A percentile compares a stretch with the other conserved stretches of the same genome.
Conservation (phyloP, 2,797 vertebrate genomes). For the Syngnathus acus region DNA sequence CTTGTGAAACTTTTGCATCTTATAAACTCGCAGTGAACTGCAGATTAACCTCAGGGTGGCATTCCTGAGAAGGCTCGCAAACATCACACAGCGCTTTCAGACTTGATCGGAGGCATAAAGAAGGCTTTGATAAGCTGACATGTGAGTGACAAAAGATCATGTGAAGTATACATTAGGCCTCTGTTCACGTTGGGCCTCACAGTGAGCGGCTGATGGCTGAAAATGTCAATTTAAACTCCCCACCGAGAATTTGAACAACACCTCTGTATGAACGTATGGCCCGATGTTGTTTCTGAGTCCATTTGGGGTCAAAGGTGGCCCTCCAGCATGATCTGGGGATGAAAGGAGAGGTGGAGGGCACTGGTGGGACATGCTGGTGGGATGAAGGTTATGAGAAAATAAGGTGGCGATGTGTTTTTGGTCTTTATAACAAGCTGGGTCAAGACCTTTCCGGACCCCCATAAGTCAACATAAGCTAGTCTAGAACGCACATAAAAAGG, state of each 20-base stretch:
- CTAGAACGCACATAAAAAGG: conserved; percentile 8
- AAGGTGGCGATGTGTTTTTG: conserved; percentile 18
- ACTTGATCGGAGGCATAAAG: conserved; percentile 13
- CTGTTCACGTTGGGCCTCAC: neutral
- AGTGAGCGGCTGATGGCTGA: neutral
- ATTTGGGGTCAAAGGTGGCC: conserved; percentile 37
- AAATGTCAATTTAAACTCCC: neutral
- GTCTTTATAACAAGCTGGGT: conserved; percentile 21
- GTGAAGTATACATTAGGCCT: neutral
- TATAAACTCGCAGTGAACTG: conserved; percentile 21
- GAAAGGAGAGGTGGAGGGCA: conserved; percentile 32
- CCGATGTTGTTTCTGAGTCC: conserved; percentile 3
- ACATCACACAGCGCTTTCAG: conserved; percentile 28
- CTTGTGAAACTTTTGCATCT: neutral
- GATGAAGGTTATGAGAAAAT: conserved; percentile 11
- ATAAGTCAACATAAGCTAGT: conserved; percentile 17
- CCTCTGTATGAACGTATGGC: neutral
- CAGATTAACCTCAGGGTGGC: conserved; percentile 35
- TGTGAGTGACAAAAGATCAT: conserved; percentile 27
- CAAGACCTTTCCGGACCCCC: conserved; percentile 24
- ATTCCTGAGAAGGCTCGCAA: conserved; percentile 38
- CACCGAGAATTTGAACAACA: neutral
- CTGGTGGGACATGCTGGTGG: conserved; percentile 9
- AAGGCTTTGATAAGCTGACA: conserved; percentile 26
- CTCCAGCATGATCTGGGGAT: conserved; percentile 54